phyloP scores from a whole-genome alignment of 2,888 invertebrate genomes.

The Gasteruption jaculator region DNA sequence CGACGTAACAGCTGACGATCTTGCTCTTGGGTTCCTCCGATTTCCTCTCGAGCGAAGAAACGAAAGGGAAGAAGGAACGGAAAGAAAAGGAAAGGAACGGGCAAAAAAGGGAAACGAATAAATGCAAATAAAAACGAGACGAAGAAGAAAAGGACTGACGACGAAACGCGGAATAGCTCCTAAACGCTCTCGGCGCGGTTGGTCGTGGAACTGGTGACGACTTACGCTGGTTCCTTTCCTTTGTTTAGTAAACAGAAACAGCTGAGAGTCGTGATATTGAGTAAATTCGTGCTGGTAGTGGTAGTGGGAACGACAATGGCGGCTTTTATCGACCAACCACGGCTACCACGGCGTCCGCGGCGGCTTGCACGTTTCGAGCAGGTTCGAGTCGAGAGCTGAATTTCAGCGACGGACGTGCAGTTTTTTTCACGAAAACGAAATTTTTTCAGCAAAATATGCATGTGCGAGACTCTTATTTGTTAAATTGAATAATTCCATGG shows the following conservation, averaged over 20 bases:
- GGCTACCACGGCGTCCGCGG: neutral
- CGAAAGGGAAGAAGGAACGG: constrained; percentile 7
- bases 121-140: constrained; percentile 13
- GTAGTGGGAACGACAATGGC: constrained; percentile 14
- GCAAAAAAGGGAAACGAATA: constrained; percentile 11
- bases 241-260: constrained; percentile 52
- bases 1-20: neutral
- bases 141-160: constrained; percentile 16
- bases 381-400: too few relatives aligned
- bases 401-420: too few relatives aligned
- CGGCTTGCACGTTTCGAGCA: too few relatives aligned
- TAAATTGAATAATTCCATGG: too few relatives aligned
- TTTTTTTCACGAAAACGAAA: too few relatives aligned
- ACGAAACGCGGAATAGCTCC: constrained; percentile 5
- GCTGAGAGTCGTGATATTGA: too few relatives aligned
- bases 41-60: constrained; percentile 1
- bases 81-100: constrained; percentile 10
- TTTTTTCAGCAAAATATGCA: too few relatives aligned
- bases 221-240: constrained; percentile 31
- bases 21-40: neutral
- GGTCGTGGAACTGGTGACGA: constrained; percentile 6
- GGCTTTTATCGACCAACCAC: too few relatives aligned
- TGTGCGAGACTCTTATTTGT: too few relatives aligned
- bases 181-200: constrained; percentile 2
- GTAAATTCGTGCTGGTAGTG: constrained; percentile 25